Base-by-base conservation (phyloP, 1,140 invertebrate genomes). In the Drosophila seguyi region DNA sequence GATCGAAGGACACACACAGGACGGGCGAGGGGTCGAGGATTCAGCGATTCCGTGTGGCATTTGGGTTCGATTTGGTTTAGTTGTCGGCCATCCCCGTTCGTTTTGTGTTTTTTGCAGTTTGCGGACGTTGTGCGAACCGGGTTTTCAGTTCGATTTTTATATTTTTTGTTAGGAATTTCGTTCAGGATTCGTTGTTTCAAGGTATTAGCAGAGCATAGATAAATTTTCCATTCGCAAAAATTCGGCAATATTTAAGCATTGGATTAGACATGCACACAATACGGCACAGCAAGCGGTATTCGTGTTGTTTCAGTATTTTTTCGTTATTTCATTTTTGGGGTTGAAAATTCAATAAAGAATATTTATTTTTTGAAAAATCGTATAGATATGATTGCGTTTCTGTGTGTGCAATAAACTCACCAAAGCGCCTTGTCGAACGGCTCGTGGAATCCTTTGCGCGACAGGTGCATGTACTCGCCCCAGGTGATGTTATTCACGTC, bases 381-480 rank as follows among this genome's bases (percentile, higher is more conserved):
- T 41, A 52, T 47, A 14, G 53, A 31, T 53, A 29, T 4, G 18
- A 31, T 22, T 42, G 27, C n/a, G 48, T 3, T 42, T 25, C 16
- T 18, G 36, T 62, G 20, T 50, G 34, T n/a, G 25, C n/a, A 31
- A 18, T 39, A 52, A 58, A 73, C 86, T 79, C 63, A 90, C 92
- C 92, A 93, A 36, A 93, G 78, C 56, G 88, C 79, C 69, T 93
- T 93, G 74, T 92, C 90, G 69, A 93, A 92, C 29, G 92, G 92
- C 52, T 93, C 91, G 58, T 93, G 92, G 65, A 88, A 92, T 61
- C 92, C 92, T 59, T 91, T 75, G 42, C 91, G 92, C 29, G 92
- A 84, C 38, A 93, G 68, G n/a, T 93, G 52, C 74, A 93, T 93
- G 61, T 94, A 94, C 52, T 93, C 61, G 56, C 92, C 92, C 94